Base-by-base conservation (phyloP, 2,797 vertebrate genomes). In the Aeoliscus strigatus region DNA sequence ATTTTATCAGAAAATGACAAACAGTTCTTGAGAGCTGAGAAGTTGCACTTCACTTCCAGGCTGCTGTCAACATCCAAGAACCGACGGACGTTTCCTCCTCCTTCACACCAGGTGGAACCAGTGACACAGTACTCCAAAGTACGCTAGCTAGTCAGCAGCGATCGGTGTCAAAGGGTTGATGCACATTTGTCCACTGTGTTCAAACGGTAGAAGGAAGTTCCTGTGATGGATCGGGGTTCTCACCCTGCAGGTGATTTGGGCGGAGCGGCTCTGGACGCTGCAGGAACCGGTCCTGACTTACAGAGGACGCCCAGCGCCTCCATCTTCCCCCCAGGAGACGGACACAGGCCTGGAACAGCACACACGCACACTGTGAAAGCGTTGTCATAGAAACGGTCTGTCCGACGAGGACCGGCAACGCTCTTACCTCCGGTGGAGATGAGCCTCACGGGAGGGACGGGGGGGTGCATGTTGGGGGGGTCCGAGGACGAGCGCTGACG, bases 401-500 rank as follows among this genome's bases (percentile, higher is more conserved):
- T n/a, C n/a, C n/a, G n/a, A n/a, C n/a, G 6, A 8, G 2, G 8
- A 25, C 9, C 7, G 0, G 1, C 28, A 23, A 23, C 8, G 21
- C 30, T 85, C 86, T 76, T 90, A 97, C 95, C 92, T 88, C 77
- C 84, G 2, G 91, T 90, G 62, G 94, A 99, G 53, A 92, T 94
- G 82, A 95, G 89, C 49, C 96, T 92, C 62, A 89, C 44, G 0
- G 88, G 89, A 4, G 89, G 89, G 38, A 92, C 87, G 44, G 95
- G 95, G 21, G 95, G 92, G 75, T 97, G 96, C 89, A 93, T 92
- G 88, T 95, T 92, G 79, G 95, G 96, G 60, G 94, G 95, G 87
- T 99, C 96, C 27, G 96, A 98, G 66, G 94, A 97, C 21, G 96
- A 98, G 71, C 96, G 88, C 83, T 97, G 95, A 74, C 96, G 86